phyloP scores from a whole-genome alignment of 1,140 invertebrate species.

The Sitophilus oryzae region DNA sequence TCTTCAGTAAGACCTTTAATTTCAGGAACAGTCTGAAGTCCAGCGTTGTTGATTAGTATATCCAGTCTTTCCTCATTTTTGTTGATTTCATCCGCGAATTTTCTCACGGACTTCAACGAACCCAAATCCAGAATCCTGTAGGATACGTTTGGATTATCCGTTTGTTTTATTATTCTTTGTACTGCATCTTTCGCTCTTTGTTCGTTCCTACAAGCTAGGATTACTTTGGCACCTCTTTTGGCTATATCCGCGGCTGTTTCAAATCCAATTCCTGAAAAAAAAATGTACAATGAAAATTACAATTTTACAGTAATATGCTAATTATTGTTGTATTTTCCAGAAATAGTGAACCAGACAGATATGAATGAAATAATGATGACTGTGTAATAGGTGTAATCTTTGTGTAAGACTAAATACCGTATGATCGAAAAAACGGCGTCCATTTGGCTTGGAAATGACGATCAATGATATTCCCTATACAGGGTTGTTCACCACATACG shows the following conservation, averaged over 20 bases:
- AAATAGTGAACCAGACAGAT: too few species aligned
- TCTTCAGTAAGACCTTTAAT: conserved; percentile 48
- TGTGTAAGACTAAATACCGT: too few species aligned
- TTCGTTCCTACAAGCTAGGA: conserved; percentile 31
- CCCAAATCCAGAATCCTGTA: conserved; percentile 42
- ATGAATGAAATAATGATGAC: too few species aligned
- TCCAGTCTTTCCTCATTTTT: conserved; percentile 51
- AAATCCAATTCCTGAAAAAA: conserved; percentile 34
- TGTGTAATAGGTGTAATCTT: too few species aligned
- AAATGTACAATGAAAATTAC: too few species aligned
- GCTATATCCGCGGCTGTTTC: conserved; percentile 35
- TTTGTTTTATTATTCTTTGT: conserved; percentile 36
- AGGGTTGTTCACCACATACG: too few species aligned
- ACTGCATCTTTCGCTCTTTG: conserved; percentile 39
- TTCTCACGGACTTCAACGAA: conserved; percentile 47
- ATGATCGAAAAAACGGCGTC: too few species aligned
- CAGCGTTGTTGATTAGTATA: conserved; percentile 63
- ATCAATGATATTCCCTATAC: too few species aligned
- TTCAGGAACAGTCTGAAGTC: conserved; percentile 36
- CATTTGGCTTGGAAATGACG: too few species aligned
- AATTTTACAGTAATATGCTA: too few species aligned
- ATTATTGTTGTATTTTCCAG: too few species aligned
- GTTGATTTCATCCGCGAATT: conserved; percentile 47
- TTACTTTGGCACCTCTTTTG: conserved; percentile 33
- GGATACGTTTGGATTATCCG: conserved; percentile 39